Percentiles rank a stretch among this genome's conserved stretches.
phyloP scores from a whole-genome alignment of 2,888 invertebrate species.

The Agapostemon virescens region DNA sequence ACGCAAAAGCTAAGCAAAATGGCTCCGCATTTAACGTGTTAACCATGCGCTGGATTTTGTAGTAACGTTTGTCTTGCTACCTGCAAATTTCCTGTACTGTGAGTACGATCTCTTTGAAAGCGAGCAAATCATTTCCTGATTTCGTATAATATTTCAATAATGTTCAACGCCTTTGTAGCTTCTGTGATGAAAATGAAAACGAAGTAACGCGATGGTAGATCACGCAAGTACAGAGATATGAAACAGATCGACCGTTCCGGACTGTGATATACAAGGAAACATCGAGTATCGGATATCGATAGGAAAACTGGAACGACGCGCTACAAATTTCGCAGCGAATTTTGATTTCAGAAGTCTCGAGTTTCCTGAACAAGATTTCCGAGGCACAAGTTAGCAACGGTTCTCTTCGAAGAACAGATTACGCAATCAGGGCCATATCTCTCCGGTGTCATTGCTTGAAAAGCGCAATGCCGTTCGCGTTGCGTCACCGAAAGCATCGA shows the following conservation, averaged over 20 bases:
- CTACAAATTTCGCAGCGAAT: background rate
- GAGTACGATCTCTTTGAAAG: background rate
- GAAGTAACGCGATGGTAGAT: background rate
- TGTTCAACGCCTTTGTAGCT: background rate
- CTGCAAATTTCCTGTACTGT: background rate
- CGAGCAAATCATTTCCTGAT: background rate
- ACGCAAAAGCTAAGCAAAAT: too few relatives aligned
- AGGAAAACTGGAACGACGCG: background rate
- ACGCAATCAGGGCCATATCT: slow-evolving; percentile 10
- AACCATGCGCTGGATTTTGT: background rate
- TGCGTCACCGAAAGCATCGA: slow-evolving; percentile 21
- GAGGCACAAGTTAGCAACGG: background rate
- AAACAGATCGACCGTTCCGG: background rate
- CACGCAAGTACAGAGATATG: background rate
- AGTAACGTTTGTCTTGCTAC: background rate
- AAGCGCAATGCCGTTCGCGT: slow-evolving; percentile 4
- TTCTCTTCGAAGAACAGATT: background rate
- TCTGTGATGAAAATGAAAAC: background rate
- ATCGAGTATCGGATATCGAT: slow-evolving; percentile 1
- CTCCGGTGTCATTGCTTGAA: slow-evolving; percentile 6
- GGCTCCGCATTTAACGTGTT: too few relatives aligned
- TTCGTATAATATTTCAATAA: background rate
- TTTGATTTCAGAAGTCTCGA: slow-evolving; percentile 7
- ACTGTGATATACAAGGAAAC: background rate
- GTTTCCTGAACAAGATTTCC: background rate